phyloP scores from a whole-genome alignment of 2,888 invertebrate species.

The Sacculina carcini region DNA sequence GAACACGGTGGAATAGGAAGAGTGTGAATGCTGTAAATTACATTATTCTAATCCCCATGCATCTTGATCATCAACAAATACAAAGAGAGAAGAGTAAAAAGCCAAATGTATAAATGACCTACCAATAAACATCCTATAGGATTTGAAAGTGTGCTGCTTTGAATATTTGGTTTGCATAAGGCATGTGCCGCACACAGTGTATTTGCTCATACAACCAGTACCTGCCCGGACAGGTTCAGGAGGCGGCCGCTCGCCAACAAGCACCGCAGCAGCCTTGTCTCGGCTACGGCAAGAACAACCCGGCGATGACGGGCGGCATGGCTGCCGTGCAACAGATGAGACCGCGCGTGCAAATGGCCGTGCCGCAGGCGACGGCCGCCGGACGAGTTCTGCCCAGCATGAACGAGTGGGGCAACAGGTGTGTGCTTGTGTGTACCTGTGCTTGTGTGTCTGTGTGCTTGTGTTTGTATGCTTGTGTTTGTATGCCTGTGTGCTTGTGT shows the following conservation, averaged over 20 bases:
- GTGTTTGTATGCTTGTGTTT: neutral
- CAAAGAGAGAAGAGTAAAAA: too few species aligned
- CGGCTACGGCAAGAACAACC: slow-evolving; percentile 42
- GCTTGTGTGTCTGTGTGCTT: neutral
- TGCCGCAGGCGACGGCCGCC: neutral
- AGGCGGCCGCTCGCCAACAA: slow-evolving; percentile 69
- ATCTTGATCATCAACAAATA: too few species aligned
- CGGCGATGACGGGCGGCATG: slow-evolving; percentile 6
- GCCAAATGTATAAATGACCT: too few species aligned
- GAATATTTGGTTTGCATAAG: too few species aligned
- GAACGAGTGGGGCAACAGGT: slow-evolving; percentile 23
- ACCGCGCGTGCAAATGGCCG: slow-evolving; percentile 14
- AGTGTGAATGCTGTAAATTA: too few species aligned
- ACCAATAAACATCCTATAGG: too few species aligned
- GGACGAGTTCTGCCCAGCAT: slow-evolving; percentile 19
- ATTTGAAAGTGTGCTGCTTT: too few species aligned
- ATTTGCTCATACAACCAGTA: too few species aligned
- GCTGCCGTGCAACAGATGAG: slow-evolving; percentile 13
- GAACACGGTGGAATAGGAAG: too few species aligned
- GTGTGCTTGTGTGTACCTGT: neutral
- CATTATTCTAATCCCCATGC: too few species aligned
- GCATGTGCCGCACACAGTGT: too few species aligned
- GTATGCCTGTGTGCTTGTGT: neutral
- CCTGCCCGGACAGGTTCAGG: slow-evolving; percentile 65
- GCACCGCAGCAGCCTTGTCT: slow-evolving; percentile 38